Evolutionary conservation across 1,140 invertebrate genomes (phyloP).

Genomic region (Chironomus striatipennis): DNA sequence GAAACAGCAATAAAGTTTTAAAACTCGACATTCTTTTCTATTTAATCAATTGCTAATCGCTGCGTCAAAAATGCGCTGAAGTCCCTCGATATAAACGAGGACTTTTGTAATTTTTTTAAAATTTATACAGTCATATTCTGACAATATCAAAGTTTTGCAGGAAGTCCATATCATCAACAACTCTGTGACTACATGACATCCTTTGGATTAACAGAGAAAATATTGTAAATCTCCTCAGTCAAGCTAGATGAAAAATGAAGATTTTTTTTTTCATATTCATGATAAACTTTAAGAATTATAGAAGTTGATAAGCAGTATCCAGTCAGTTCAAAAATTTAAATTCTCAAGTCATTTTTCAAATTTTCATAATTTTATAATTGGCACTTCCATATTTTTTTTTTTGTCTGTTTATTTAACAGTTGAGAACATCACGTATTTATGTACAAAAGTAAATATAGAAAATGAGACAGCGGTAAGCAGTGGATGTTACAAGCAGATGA

Average conservation of each 20-base stretch:
- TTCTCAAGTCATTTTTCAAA: not conserved
- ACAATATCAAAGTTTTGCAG: no score
- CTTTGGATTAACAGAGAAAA: no score
- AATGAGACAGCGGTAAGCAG: not conserved
- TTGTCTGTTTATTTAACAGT: not conserved
- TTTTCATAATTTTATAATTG: not conserved
- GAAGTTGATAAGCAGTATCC: not conserved
- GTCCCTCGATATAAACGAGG: no score
- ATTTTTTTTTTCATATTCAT: not conserved
- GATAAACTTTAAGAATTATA: not conserved
- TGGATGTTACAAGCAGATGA: conserved; percentile 4
- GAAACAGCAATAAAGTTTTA: no score
- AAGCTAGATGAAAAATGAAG: not conserved
- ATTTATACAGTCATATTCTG: no score
- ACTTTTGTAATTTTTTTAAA: no score
- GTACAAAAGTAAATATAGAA: conserved; percentile 19
- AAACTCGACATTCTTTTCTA: no score
- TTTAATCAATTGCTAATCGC: no score
- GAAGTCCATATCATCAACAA: no score
- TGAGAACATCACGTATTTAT: not conserved
- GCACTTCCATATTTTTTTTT: not conserved
- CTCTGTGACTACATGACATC: no score
- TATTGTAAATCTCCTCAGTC: no score
- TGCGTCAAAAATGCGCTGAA: no score
- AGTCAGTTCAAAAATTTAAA: not conserved